A percentile compares a stretch with the other conserved stretches of the same genome.
Evolutionary conservation across 2,888 invertebrate species (phyloP).

Genomic region (Sericinus montela): DNA sequence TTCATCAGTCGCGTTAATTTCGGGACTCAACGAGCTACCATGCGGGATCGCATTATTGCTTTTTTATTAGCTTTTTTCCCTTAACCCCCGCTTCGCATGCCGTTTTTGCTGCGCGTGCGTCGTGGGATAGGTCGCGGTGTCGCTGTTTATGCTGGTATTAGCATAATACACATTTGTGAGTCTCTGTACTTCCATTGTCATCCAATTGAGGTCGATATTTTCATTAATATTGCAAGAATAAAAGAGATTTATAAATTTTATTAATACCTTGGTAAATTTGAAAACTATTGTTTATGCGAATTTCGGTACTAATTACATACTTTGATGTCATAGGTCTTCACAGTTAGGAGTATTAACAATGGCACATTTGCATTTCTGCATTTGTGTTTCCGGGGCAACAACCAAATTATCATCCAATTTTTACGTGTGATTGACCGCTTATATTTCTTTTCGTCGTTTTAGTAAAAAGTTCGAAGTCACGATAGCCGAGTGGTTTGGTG

Average conservation of each 20-base stretch:
- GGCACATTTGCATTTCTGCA: slow-evolving; percentile 63
- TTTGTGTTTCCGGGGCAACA: slow-evolving; percentile 56
- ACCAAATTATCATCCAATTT: slow-evolving; percentile 62
- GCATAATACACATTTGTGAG: slow-evolving; percentile 64
- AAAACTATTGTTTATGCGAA: slow-evolving; percentile 46
- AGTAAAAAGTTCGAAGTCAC: too few relatives aligned
- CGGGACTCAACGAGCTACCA: slow-evolving; percentile 68
- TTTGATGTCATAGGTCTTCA: slow-evolving; percentile 56
- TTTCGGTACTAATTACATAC: slow-evolving; percentile 47
- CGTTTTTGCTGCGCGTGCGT: slow-evolving; percentile 66
- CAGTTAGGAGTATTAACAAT: slow-evolving; percentile 58
- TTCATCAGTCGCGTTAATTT: slow-evolving; percentile 74
- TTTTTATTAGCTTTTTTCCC: slow-evolving; percentile 74
- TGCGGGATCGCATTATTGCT: slow-evolving; percentile 78
- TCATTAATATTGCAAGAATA: slow-evolving; percentile 35
- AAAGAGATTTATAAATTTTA: slow-evolving; percentile 2
- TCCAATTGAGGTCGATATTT: slow-evolving; percentile 50
- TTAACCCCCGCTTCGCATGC: slow-evolving; percentile 59
- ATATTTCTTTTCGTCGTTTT: slow-evolving; percentile 25
- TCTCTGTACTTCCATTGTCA: slow-evolving; percentile 43
- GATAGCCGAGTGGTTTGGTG: too few relatives aligned
- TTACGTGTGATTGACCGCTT: slow-evolving; percentile 62
- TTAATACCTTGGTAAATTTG: background rate
- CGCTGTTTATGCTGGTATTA: slow-evolving; percentile 75
- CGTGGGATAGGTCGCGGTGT: slow-evolving; percentile 73